These are phyloP conservation scores for Drosophila ananassae DNA, from an alignment of 1,140 invertebrate genomes.

Conservation along the genomic window DNA sequence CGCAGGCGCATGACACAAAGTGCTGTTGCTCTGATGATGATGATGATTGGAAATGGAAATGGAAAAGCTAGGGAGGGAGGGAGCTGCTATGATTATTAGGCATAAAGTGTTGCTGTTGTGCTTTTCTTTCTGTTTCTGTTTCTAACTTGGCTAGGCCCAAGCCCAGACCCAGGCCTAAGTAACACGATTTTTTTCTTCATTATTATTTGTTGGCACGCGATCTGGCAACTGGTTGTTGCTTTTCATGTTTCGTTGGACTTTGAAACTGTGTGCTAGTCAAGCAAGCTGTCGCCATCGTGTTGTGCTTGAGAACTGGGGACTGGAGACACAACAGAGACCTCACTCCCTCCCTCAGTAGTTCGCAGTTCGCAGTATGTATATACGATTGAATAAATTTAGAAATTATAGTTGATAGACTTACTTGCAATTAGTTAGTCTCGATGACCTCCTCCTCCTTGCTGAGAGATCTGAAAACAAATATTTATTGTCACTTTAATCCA, in stretches of 20 bases:
- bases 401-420: conserved; percentile 45
- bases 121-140: conserved; percentile 1
- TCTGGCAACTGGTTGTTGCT: conserved; percentile 60
- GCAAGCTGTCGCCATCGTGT: conserved; percentile 76
- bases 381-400: conserved; percentile 36
- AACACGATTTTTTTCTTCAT: conserved; percentile 80
- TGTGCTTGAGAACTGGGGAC: conserved; percentile 15
- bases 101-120: conserved; percentile 64
- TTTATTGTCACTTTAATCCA: conserved; percentile 14
- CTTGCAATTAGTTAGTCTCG: conserved; percentile 43
- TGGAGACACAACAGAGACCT: too few relatives aligned
- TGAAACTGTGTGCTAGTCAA: conserved; percentile 63
- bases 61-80: background rate
- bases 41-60: background rate
- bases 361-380: background rate
- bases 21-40: background rate
- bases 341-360: too few relatives aligned
- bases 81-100: conserved; percentile 60
- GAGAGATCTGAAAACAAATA: conserved; percentile 57
- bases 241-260: conserved; percentile 57
- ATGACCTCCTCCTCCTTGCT: conserved; percentile 14
- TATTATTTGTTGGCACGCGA: conserved; percentile 82
- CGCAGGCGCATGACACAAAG: conserved; percentile 64
- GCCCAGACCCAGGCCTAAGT: conserved; percentile 64
- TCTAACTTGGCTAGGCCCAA: conserved; percentile 26